A percentile compares a stretch with the other conserved stretches of the same genome.
phyloP scores from a whole-genome alignment of 2,113 vertebrate genomes.

The Grantiella picta region DNA sequence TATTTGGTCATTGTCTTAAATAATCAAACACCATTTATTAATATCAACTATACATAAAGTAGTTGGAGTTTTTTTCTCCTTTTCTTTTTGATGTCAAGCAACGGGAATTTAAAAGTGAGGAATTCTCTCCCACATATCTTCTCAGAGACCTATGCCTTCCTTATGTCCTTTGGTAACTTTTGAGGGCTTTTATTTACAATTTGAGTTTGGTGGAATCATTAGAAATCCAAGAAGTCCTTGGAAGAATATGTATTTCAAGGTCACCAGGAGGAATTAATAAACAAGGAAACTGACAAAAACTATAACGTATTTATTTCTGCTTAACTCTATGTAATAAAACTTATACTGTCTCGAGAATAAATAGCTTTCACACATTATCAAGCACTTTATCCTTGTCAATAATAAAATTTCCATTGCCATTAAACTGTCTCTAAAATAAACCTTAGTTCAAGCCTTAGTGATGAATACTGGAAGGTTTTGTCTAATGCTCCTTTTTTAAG shows the following conservation, averaged over 20 bases:
- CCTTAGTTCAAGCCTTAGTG: not conserved
- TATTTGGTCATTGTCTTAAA: not conserved
- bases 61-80: fast-evolving
- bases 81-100: not conserved
- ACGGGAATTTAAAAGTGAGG: not conserved
- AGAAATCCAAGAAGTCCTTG: not conserved
- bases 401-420: not conserved
- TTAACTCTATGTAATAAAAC: not conserved
- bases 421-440: not conserved
- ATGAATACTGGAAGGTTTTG: not conserved
- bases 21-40: not conserved
- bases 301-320: not conserved
- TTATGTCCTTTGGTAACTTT: not conserved
- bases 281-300: not conserved
- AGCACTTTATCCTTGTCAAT: not conserved
- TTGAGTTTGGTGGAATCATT: not conserved
- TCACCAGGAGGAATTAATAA: not conserved
- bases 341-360: not conserved
- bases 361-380: not conserved
- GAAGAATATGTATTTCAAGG: not conserved
- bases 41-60: not conserved
- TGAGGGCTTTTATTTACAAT: not conserved
- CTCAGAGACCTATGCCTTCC: not conserved
- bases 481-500: not conserved
- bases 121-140: not conserved